These are phyloP conservation scores for Mobula birostris DNA, from an alignment of 2,113 vertebrate species.

Conservation along the genomic window DNA sequence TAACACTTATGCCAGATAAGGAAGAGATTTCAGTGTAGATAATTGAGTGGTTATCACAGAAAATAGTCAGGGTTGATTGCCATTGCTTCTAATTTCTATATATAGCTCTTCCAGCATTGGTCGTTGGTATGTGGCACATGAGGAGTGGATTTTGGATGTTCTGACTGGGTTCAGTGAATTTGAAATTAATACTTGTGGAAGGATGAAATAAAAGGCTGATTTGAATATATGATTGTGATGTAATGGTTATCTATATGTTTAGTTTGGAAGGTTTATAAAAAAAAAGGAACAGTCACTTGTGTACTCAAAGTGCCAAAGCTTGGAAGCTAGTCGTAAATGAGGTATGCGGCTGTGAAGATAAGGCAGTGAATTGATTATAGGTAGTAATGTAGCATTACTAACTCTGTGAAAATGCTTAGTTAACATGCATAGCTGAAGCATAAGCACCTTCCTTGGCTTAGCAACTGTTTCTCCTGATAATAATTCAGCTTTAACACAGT, in stretches of 20 bases:
- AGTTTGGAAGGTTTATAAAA: not conserved
- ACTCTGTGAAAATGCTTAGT: not conserved
- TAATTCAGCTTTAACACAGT: conserved; percentile 19
- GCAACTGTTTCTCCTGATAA: conserved; percentile 11
- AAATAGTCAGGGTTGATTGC: not conserved
- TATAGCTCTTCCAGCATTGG: not conserved
- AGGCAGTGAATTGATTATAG: not conserved
- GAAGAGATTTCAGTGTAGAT: not conserved
- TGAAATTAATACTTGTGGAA: not conserved
- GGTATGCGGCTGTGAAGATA: conserved; percentile 8
- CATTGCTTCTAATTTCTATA: not conserved
- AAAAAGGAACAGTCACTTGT: not conserved
- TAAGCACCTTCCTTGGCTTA: not conserved
- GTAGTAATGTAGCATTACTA: not conserved
- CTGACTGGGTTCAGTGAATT: not conserved
- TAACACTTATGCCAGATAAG: not conserved
- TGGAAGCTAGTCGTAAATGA: not conserved
- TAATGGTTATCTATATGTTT: not conserved
- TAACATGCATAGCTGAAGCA: conserved; percentile 21
- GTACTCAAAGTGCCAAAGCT: not conserved
- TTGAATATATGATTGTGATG: not conserved
- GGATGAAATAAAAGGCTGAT: not conserved
- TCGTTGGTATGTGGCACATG: not conserved
- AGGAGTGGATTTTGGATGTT: not conserved
- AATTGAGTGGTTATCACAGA: not conserved